Conservation (phyloP, 2,113 vertebrate species). For the Pseudonaja textilis region DNA sequence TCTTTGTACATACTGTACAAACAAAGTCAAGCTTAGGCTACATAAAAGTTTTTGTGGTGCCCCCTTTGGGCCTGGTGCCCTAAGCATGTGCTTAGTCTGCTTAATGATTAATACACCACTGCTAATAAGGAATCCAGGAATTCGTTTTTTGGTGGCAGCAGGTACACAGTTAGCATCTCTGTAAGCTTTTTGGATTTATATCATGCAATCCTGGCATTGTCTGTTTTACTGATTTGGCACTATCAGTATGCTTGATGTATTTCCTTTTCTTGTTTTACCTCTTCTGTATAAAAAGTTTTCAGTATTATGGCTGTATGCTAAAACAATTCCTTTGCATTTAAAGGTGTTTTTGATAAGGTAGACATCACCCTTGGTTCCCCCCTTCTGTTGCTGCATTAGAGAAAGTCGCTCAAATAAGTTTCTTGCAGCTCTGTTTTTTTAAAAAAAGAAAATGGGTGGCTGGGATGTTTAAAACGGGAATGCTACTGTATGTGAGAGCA, state of each 20-base stretch:
- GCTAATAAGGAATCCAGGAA: too few species aligned
- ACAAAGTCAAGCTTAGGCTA: too few species aligned
- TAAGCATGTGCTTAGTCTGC: too few species aligned
- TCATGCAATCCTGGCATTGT: neutral
- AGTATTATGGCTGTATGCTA: constrained; percentile 42
- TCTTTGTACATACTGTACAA: too few species aligned
- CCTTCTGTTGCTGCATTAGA: constrained; percentile 57
- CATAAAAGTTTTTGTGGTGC: too few species aligned
- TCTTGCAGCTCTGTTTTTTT: constrained; percentile 54
- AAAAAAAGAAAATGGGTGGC: constrained; percentile 73
- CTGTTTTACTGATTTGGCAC: constrained; percentile 42
- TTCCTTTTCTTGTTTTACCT: constrained; percentile 28
- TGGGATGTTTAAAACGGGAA: constrained; percentile 75
- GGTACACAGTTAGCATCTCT: neutral
- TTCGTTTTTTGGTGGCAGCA: neutral
- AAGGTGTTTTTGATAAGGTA: constrained; percentile 48
- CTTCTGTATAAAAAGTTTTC: constrained; percentile 50
- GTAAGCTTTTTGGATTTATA: neutral
- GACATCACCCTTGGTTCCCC: constrained; percentile 32
- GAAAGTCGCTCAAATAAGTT: constrained; percentile 65
- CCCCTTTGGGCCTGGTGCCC: too few species aligned
- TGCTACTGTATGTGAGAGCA: constrained; percentile 79
- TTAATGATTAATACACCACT: too few species aligned
- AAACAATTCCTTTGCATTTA: constrained; percentile 55
- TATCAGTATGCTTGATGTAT: neutral